Conservation (phyloP, 2,888 invertebrate species). For the Zygaena filipendulae region DNA sequence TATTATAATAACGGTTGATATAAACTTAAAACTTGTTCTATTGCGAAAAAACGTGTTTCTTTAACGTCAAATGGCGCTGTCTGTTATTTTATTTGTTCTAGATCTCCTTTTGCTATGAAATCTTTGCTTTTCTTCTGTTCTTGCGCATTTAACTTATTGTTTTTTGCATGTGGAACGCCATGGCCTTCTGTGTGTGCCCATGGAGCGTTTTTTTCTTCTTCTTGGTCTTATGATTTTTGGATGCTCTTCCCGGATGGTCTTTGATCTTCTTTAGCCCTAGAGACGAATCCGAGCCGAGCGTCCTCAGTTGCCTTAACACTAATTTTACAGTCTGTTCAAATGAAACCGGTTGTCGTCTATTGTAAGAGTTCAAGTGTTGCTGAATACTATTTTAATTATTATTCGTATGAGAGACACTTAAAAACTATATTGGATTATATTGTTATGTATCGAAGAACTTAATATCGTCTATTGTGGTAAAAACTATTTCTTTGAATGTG, state of each 20-base stretch:
- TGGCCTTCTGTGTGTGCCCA: constrained; percentile 37
- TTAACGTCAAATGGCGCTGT: constrained; percentile 67
- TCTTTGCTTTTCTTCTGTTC: constrained; percentile 49
- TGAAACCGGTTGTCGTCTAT: constrained; percentile 50
- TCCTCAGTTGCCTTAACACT: constrained; percentile 64
- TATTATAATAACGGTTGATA: constrained; percentile 68
- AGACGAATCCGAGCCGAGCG: constrained; percentile 57
- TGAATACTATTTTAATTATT: constrained; percentile 57
- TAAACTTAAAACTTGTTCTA: constrained; percentile 71
- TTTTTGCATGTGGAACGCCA: constrained; percentile 42
- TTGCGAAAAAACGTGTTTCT: constrained; percentile 71
- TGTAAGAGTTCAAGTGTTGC: constrained; percentile 62
- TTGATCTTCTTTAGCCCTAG: constrained; percentile 52
- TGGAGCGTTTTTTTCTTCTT: constrained; percentile 40
- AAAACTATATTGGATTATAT: constrained; percentile 59
- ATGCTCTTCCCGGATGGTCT: constrained; percentile 60
- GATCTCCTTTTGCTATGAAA: constrained; percentile 57
- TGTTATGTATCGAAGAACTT: constrained; percentile 51
- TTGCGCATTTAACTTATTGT: constrained; percentile 61
- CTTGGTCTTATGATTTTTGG: constrained; percentile 34
- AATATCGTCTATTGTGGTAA: constrained; percentile 63
- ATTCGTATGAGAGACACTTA: constrained; percentile 60
- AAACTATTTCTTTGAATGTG: constrained; percentile 64
- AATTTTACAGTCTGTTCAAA: constrained; percentile 55
- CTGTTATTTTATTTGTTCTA: constrained; percentile 51